Evolutionary conservation across 2,888 invertebrate genomes (phyloP).

Genomic region (Sarcophaga carnaria): DNA sequence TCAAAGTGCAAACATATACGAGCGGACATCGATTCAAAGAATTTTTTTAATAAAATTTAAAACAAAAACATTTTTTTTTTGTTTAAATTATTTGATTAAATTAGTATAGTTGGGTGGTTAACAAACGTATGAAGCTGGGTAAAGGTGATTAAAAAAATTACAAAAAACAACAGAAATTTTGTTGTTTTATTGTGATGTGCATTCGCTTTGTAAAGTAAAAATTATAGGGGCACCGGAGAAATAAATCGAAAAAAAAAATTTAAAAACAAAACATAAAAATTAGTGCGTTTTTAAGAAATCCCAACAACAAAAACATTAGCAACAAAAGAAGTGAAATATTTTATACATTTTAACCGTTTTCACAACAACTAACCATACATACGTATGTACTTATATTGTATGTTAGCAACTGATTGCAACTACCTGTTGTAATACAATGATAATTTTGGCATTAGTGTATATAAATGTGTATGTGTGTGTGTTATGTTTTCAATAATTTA

Average conservation of each 20-base stretch:
- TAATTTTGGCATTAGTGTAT: neutral
- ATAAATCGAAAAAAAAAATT: neutral
- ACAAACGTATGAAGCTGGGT: neutral
- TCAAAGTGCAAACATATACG: constrained; percentile 24
- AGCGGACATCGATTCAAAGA: neutral
- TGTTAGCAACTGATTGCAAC: neutral
- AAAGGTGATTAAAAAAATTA: neutral
- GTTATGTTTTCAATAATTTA: neutral
- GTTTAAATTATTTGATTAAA: neutral
- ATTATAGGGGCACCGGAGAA: neutral
- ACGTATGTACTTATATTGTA: neutral
- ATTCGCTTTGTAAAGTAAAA: neutral
- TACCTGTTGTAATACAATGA: constrained; percentile 52
- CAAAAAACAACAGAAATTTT: neutral
- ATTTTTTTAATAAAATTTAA: neutral
- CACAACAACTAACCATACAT: neutral
- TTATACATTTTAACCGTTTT: neutral
- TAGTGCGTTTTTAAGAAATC: constrained; percentile 22
- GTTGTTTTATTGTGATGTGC: neutral
- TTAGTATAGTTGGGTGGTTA: neutral
- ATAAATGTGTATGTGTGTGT: neutral
- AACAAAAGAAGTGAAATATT: neutral
- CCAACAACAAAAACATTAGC: neutral
- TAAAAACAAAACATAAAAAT: neutral
- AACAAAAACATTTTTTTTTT: no score